Percentiles rank a stretch among this genome's conserved stretches.
These are phyloP conservation scores for Corythaeola cristata DNA, from an alignment of 2,113 vertebrate species.

Conservation along the genomic window DNA sequence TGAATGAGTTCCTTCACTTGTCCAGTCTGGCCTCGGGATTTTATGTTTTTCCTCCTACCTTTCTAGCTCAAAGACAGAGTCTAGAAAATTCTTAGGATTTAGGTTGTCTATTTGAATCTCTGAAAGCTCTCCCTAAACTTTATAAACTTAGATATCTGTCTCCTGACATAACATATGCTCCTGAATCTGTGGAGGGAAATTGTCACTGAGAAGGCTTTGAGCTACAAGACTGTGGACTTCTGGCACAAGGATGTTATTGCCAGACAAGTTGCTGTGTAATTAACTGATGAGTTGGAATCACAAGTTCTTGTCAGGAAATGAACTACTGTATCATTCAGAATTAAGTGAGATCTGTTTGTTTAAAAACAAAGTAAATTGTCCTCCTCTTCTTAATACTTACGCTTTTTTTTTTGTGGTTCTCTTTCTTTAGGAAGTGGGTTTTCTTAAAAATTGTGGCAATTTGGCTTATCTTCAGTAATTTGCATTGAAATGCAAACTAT, in stretches of 20 bases:
- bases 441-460: background rate
- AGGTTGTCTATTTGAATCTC: background rate
- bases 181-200: background rate
- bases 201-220: background rate
- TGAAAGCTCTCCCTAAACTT: background rate
- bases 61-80: background rate
- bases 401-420: background rate
- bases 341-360: background rate
- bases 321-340: background rate
- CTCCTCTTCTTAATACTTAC: background rate
- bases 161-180: background rate
- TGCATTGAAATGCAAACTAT: constrained; percentile 28
- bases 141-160: background rate
- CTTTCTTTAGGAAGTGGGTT: background rate
- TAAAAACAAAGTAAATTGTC: background rate
- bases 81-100: background rate
- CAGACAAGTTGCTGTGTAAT: background rate
- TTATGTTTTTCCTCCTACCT: background rate
- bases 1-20: background rate
- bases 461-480: constrained; percentile 41
- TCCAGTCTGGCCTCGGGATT: background rate
- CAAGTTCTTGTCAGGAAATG: background rate
- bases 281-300: constrained; percentile 5
- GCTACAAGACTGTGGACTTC: background rate
- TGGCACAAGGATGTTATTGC: background rate